Base-by-base conservation (phyloP, 1,140 invertebrate genomes). In the Phymastichus coffea region DNA sequence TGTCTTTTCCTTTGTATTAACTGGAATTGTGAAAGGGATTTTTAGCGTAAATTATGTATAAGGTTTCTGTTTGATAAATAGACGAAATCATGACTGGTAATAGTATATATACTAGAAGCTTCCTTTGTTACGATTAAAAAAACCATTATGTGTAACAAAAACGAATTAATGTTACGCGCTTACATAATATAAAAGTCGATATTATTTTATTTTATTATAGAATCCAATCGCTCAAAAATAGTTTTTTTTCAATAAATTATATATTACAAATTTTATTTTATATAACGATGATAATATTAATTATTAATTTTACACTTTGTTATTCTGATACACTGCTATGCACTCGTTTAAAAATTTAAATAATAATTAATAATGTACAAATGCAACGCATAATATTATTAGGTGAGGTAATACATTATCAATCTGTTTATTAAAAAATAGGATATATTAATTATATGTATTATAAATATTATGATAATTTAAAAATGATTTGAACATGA, bases 11-110 rank as follows among this genome's bases (percentile, higher is more conserved):
- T 33, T 19, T 28, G 28, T 30, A 23, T 54, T 53, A 37, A 38
- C 8, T 56, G 37, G 37, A 61, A 61, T 61, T 56, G 35, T 43
- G 33, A 56, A 61, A 55, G 15, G 35, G 17, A 61, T 56, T 55
- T 61, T 61, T 47, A 33, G 38, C 30, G 10, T 0, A 43, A 47
- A 52, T 46, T 22, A 47, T 35, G 30, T 46, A 51, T 4, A 33
- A 4, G n/a, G 28, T 43, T 41, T 49, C 28, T 2, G 6, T 9
- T 51, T 49, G 9, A 22, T 51, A 43, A 20, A 43, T 9, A 57
- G n/a, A 20, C 28, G 28, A 41, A n/a, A 53, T 1, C 26, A 12
- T 9, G n/a, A 40, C 14, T 15, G n/a, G 28, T 41, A 38, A 22
- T 3, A n/a, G n/a, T n/a, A n/a, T 17, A 26, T 6, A 3, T 3